A percentile compares a stretch with the other conserved stretches of the same genome.
Conservation (phyloP, 2,888 invertebrate genomes). For the Lomographa bimaculata region DNA sequence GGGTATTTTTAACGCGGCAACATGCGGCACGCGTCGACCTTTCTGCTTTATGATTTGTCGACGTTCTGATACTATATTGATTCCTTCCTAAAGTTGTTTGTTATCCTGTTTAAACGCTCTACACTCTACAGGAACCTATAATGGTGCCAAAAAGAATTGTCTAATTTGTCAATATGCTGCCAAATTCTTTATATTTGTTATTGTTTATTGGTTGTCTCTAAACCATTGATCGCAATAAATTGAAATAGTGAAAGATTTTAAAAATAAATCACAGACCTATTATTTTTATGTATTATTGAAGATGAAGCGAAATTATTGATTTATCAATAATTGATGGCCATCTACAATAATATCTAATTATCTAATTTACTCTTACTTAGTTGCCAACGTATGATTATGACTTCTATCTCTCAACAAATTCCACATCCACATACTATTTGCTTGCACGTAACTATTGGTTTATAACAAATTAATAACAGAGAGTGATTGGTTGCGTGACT, state of each 20-base stretch:
- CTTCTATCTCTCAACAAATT: conserved; percentile 26
- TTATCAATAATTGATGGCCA: no score
- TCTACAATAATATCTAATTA: neutral
- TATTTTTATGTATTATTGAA: no score
- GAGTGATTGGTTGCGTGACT: conserved; percentile 51
- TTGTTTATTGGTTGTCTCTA: no score
- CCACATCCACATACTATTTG: conserved; percentile 38
- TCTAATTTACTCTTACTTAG: neutral
- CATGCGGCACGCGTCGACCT: conserved; percentile 72
- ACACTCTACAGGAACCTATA: no score
- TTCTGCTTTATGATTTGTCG: conserved; percentile 66
- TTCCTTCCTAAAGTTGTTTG: conserved; percentile 36
- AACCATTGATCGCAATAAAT: no score
- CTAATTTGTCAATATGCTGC: no score
- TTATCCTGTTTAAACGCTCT: conserved; percentile 25
- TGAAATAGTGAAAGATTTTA: no score
- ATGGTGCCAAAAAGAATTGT: no score
- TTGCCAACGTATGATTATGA: conserved; percentile 22
- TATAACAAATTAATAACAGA: conserved; percentile 50
- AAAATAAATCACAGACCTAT: no score
- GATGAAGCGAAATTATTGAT: no score
- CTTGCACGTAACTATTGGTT: conserved; percentile 43
- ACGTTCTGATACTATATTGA: conserved; percentile 55
- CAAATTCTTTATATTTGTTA: no score
- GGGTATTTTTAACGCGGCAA: conserved; percentile 66